Evolutionary conservation across 2,113 vertebrate genomes (phyloP), one percentile per base, ranked within the genome.

Genomic region (Macheiramphus alcinus): DNA sequence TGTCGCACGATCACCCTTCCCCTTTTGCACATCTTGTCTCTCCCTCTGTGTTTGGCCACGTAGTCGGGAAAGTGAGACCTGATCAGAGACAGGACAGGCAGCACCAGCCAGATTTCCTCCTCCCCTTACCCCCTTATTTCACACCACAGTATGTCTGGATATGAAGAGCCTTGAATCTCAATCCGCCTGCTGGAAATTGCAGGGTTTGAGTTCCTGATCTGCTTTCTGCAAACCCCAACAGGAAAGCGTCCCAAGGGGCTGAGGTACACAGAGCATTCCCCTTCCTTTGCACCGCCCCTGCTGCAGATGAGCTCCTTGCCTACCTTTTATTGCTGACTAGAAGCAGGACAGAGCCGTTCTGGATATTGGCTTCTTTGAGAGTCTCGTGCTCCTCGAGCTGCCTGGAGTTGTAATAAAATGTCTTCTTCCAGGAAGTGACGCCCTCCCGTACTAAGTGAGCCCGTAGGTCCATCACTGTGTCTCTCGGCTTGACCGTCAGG

Each of bases 341-440:
- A 56, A 98, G 98, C 63, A 98, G 96, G 65, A 98, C 98, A 1
- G 98, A 97, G 56, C 98, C 98, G 20, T 98, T 98, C 96, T 98
- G 98, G 91, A 98, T 97, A 12, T 97, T 97, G 80, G 97, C 98
- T 67, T 98, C 98, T 62, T 98, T 98, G 78, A 98, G 97, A 9
- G 98, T 98, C 92, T 98, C 98, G 1, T 98, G 97, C 90, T 98
- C 98, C 65, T 96, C 96, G 0, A 98, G 97, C 59, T 98, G 97
- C 86, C 97, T 96, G 71, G 98, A 98, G 79, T 98, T 98, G 97
- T 98, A 98, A 89, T 98, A 98, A 96, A 98, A 98, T 4, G 97
- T 97, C 80, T 98, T 98, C 61, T 98, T 97, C 98, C 98, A 98
- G 19, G 98, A 98, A 15, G 98, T 94, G 96, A 98, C 74, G 2